Evolutionary conservation across 2,888 invertebrate species (phyloP), one percentile per base, ranked within the genome.

Genomic region (Phyllotreta striolata): DNA sequence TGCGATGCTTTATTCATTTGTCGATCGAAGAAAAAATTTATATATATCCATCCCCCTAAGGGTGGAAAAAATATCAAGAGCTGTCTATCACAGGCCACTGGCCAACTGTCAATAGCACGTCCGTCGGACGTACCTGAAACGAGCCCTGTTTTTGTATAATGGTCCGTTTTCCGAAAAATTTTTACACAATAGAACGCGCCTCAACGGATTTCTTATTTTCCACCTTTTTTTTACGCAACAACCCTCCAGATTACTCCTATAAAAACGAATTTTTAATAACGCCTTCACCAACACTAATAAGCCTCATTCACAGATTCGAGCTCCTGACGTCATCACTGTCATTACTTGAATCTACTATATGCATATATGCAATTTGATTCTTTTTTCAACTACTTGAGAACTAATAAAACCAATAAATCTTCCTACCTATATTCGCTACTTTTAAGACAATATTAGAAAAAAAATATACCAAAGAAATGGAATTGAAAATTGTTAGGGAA

Each of bases 61-160:
- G 72, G 74, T 69, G 69, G 71, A 67, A 24, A 24, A 24, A 70
- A 70, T 75, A 73, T 71, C 72, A 72, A 74, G 72, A 66, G 54
- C 60, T 66, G 66, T 61, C 75, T 77, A 77, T 77, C 78, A 78
- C 71, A 73, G 76, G 72, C 77, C 76, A 76, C 67, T 75, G 78
- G 76, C 74, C 76, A 73, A 73, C 74, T 76, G 76, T 76, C 77
- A 74, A 76, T 72, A 74, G 73, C 68, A 71, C 69, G 62, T 67
- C 58, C 62, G 55, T 24, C 54, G 54, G 43, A 40, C 55, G 57
- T 65, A 65, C 65, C 65, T 65, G 65, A 60, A 24, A 60, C 54
- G 54, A 51, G 43, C 52, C 38, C 60, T 52, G 43, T 60, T 52
- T 60, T 60, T 60, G 44, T 24, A 24, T 24, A 24, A 24, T 24